Base-by-base conservation (phyloP, 2,888 invertebrate genomes). In the Halictus ligatus region DNA sequence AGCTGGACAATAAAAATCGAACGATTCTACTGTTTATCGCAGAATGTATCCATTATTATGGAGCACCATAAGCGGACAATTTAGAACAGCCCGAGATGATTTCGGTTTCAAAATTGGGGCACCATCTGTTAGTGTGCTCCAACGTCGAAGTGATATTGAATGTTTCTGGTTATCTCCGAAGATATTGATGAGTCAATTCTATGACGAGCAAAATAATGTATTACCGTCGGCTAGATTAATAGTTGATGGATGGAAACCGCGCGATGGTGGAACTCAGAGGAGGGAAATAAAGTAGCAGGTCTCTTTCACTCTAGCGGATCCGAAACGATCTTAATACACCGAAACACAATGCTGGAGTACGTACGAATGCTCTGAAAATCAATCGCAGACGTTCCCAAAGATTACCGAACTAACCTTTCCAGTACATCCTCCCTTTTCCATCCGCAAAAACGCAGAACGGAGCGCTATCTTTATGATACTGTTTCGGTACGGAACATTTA, bases 381-480 rank as follows among this genome's bases (percentile, higher is more conserved):
- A 80, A 85, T 78, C 77, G 80, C n/a, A 76, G 29, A n/a, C 35
- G 25, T 60, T 67, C 48, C 74, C 40, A 78, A 75, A 79, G 75
- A 83, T 85, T 76, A 60, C 43, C n/a, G 46, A n/a, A 72, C 25
- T 35, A 78, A 83, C 71, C 73, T 75, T 60, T 71, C 12, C 75
- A 5, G 54, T 58, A 5, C n/a, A 12, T n/a, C 12, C 43, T 60
- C 67, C 25, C 15, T 1, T 6, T 48, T 58, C 13, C n/a, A 25
- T 46, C n/a, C 10, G 29, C 13, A n/a, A 73, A 69, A 29, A 21
- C 54, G 40, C 5, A 29, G 21, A 21, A 21, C 54, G 40, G 10
- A 29, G 21, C 25, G 7, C 60, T 29, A 35, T 25, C 29, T 48
- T 25, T 40, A 35, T 40, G 50, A 40, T 18, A 54, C 12, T 35